Evolutionary conservation across 2,113 vertebrate species (phyloP), one percentile per base, ranked within the genome.

Genomic region (Etheostoma cragini): DNA sequence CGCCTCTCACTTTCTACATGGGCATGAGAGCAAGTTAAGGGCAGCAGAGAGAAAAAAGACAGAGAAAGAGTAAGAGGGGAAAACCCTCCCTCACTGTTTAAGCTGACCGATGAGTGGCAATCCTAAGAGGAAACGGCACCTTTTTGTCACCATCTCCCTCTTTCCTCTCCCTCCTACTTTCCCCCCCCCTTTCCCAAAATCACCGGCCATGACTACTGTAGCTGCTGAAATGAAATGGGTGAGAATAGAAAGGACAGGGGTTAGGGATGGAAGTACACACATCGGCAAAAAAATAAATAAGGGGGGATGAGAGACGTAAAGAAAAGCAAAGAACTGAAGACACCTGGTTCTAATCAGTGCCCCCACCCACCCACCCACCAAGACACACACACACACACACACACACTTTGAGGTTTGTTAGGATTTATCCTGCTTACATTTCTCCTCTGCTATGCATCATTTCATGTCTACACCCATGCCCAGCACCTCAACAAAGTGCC

Each of bases 371-470:
- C 88, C 86, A 78, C 80, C 85, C 83, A 81, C 82, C 88, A 85
- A 79, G 54, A 78, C 52, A 75, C 53, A 65, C 70, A 74, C 74
- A 77, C 61, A 46, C 70, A 68, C 67, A 63, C 77, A 82, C 71
- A 83, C 82, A 79, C 87, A 78, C 79, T 85, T 86, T 89, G 83
- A 89, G 89, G 82, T 92, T 87, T 91, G 91, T 86, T 87, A 89
- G 84, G 87, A 89, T 93, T 89, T 90, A 89, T 90, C 89, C 87
- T 93, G 89, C 88, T 91, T 92, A 90, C 87, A 91, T 93, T 93
- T 91, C 90, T 91, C 81, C 66, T 85, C 84, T 83, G 88, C 90
- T 82, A 91, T 90, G 90, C 90, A 91, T 91, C 91, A 91, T 91
- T 90, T 90, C 92, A 88, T 54, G 84, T 90, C 89, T 87, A 87